A percentile compares a stretch with the other conserved stretches of the same genome.
These are phyloP conservation scores for Callionymus lyra DNA, from an alignment of 2,113 vertebrate species.

Conservation along the genomic window DNA sequence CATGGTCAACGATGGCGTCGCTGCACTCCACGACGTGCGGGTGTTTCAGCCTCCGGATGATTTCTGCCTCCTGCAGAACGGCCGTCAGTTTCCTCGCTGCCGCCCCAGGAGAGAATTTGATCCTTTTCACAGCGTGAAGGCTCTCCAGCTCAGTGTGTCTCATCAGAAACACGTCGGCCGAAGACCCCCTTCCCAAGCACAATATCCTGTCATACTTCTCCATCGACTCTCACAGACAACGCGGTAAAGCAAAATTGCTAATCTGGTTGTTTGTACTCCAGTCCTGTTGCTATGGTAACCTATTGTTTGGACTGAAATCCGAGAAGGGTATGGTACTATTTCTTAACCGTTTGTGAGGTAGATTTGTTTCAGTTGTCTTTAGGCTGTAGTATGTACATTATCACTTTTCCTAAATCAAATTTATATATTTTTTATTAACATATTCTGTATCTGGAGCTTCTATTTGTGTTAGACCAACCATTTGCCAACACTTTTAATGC, in stretches of 20 bases:
- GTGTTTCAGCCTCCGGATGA: slow-evolving; percentile 61
- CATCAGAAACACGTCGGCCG: slow-evolving; percentile 71
- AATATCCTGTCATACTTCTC: slow-evolving; percentile 64
- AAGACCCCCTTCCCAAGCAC: slow-evolving; percentile 62
- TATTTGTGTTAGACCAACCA: no score
- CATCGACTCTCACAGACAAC: slow-evolving; percentile 27
- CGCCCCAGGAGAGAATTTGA: slow-evolving; percentile 36
- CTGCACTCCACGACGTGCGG: slow-evolving; percentile 67
- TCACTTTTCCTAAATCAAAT: no score
- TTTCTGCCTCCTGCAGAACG: slow-evolving; percentile 66
- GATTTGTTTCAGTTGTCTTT: background rate
- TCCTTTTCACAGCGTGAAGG: slow-evolving; percentile 66
- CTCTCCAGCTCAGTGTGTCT: slow-evolving; percentile 47
- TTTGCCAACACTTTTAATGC: no score
- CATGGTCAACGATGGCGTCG: slow-evolving; percentile 51
- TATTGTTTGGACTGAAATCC: background rate
- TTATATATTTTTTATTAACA: no score
- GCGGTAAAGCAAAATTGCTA: background rate
- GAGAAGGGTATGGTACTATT: background rate
- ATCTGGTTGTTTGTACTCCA: slow-evolving; percentile 11
- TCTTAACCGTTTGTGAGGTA: background rate
- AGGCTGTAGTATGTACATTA: no score
- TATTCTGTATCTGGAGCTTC: no score
- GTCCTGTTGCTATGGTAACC: slow-evolving; percentile 16
- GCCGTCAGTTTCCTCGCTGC: slow-evolving; percentile 36